Base-by-base conservation (phyloP, 2,113 vertebrate genomes). In the Bettongia penicillata region DNA sequence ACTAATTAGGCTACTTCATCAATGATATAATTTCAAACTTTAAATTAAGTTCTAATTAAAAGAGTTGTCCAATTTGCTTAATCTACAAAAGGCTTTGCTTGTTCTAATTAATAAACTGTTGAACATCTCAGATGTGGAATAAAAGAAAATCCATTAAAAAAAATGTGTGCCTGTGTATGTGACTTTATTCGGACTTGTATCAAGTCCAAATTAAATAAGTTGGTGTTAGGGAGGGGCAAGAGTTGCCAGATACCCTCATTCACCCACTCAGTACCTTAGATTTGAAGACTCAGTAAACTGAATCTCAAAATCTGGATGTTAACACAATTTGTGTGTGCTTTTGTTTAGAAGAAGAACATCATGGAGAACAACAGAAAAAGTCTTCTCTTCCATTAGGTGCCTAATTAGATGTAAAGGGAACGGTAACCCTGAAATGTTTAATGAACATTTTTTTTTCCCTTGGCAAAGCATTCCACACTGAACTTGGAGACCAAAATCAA, bases 41-140 rank as follows among this genome's bases (percentile, higher is more conserved):
- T 99, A 99, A 99, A 99, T 99, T 99, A 99, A 98, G 98, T 98
- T 98, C 98, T 99, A 99, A 99, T 99, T 99, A 99, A 99, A 98
- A 99, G 99, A 96, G 98, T 99, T 98, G 99, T 99, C 98, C 99
- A 98, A 99, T 99, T 99, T 99, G 99, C 98, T 99, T 99, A 98
- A 99, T 99, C 98, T 99, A 98, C 98, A 98, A 98, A 98, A 98
- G 98, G 97, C 98, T 98, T 98, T 98, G 98, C 97, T 98, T 98
- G 97, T 97, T 98, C 97, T 99, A 98, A 99, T 99, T 99, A 99
- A 98, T 98, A 98, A 99, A 98, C 98, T 98, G 98, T 95, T 97
- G 97, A 98, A 97, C 97, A 98, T 96, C 98, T 98, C 97, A 97
- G 98, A 98, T 95, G 97, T 97, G 97, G 96, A 92, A 98, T 98